Base-by-base conservation (phyloP, 1,140 invertebrate genomes). In the Conus betulinus region DNA sequence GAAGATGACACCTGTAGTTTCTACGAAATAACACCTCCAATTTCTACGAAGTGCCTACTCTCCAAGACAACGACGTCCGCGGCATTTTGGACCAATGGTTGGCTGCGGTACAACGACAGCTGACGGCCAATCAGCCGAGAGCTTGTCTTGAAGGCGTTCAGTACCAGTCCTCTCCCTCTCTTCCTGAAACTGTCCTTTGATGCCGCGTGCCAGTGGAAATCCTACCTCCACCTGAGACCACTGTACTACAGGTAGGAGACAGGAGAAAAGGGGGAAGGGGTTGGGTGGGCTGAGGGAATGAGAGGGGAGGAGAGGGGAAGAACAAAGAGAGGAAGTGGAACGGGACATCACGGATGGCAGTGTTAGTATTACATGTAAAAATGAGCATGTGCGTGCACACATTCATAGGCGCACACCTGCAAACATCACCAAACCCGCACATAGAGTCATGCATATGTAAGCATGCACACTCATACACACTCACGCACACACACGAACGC, bases 141-240 rank as follows among this genome's bases (percentile, higher is more conserved):
- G 2, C 84, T 91, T 10, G 88, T 95, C 60, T 15, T 91, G 53
- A 60, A 91, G 0, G 91, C 92, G 13, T 94, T 93, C 71, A 76
- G 90, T 1, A 88, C 92, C n/a, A 93, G 93, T 84, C 93, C 92
- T 1, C 76, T 94, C 51, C 93, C 94, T 13, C 74, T 95, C 57
- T 95, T 92, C 74, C 87, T 94, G n/a, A 93, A 92, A 85, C 90
- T 95, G 23, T 89, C 93, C 6, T 94, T 94, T 89, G 92, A 94
- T 78, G 92, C 93, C 76, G 93, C 94, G 0, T 89, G 90, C 11
- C 87, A 88, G 13, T 95, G 94, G 94, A 90, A 90, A 17, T 94
- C 93, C 20, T 94, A 91, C 88, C 88, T 88, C 90, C 89, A 1
- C 67, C 85, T 6, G 87, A 88, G 39, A 7, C 13, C 55, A 84